Base-by-base conservation (phyloP, 2,113 vertebrate species). In the Electrona antarctica region DNA sequence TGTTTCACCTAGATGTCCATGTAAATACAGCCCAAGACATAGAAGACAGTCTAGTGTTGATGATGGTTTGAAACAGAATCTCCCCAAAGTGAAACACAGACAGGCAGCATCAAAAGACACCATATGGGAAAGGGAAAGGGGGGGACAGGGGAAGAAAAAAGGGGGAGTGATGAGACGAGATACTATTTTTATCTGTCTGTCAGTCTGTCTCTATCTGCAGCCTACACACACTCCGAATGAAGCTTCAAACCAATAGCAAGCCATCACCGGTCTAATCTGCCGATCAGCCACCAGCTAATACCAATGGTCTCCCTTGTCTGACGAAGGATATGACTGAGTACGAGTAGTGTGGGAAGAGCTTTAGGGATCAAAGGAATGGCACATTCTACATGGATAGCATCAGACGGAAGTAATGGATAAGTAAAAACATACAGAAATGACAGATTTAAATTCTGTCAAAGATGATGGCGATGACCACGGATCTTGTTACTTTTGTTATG, bases 161-260 rank as follows among this genome's bases (percentile, higher is more conserved):
- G 61, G 68, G 21, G 63, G 49, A 64, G 67, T 41, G 74, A 80
- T 80, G 87, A 75, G 46, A 77, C 82, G 77, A 73, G 73, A 15
- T 29, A 59, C 59, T 82, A 33, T 55, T 49, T 63, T 65, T 51
- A 12, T 87, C 83, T 87, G 85, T 90, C 87, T 87, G 71, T 91
- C 82, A 71, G 84, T 90, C 90, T 81, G 86, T 90, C 81, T 82
- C 83, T 68, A 78, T 73, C 73, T 21, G 21, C 61, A 55, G 13
- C 41, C 69, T 14, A 50, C 48, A 68, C 56, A 74, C 21, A 41
- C 33, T 60, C 46, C 33, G 62, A 41, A 33, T 54, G 56, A 48
- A 67, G 67, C 69, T 64, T 85, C 64, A 67, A 66, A 83, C 65
- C 61, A 74, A 85, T 73, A 13, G 64, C 67, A 10, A 72, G 60